phyloP scores from a whole-genome alignment of 2,797 vertebrate species.

The Ambastaia sidthimunki region DNA sequence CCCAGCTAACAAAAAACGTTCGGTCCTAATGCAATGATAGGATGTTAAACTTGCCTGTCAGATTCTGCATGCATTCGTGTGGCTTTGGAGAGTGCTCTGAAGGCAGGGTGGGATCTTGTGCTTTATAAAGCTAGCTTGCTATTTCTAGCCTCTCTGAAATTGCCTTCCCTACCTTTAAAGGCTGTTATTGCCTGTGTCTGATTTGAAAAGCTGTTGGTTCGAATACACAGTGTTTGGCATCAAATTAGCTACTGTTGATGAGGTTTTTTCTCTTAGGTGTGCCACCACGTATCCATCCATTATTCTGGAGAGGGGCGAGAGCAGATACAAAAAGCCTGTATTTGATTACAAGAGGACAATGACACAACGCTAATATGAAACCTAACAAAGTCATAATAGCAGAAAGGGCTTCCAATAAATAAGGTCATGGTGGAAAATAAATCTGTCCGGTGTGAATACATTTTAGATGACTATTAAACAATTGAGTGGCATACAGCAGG shows the following conservation, averaged over 20 bases:
- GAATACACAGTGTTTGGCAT: neutral
- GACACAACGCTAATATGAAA: neutral
- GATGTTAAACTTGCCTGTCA: no score
- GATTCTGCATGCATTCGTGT: no score
- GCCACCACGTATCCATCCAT: neutral
- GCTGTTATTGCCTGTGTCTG: neutral
- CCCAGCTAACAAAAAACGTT: no score
- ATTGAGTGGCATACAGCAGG: neutral
- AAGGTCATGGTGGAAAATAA: neutral
- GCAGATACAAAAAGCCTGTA: neutral
- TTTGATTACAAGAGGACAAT: neutral
- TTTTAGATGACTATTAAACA: neutral
- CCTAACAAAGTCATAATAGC: constrained; percentile 6
- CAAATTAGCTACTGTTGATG: constrained; percentile 14
- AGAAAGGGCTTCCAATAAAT: neutral
- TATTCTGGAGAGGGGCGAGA: neutral
- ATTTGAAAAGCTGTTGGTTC: neutral
- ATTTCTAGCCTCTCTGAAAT: no score
- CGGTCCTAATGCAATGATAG: no score
- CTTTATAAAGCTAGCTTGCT: no score
- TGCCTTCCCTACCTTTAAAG: no score
- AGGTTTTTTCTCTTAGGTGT: neutral
- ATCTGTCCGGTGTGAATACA: neutral
- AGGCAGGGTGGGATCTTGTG: no score
- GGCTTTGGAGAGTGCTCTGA: no score